A percentile compares a stretch with the other conserved stretches of the same genome.
These are phyloP conservation scores for Diorhabda elongata DNA, from an alignment of 1,140 invertebrate species.

Conservation along the genomic window DNA sequence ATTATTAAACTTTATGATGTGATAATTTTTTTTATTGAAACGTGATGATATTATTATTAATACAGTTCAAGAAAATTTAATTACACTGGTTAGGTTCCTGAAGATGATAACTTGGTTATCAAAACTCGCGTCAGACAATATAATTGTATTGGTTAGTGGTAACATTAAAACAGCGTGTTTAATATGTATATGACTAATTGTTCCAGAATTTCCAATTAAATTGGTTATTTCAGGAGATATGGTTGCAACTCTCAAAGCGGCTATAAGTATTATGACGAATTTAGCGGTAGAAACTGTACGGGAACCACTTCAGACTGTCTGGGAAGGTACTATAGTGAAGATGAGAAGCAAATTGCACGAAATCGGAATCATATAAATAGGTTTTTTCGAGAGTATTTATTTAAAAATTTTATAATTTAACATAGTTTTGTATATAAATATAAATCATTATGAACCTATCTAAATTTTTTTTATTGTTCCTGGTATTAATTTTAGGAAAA, in stretches of 20 bases:
- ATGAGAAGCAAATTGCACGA: slow-evolving; percentile 36
- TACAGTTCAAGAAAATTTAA: not conserved
- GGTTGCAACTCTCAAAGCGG: slow-evolving; percentile 35
- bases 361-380: slow-evolving; percentile 36
- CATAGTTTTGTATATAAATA: too few species aligned
- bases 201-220: not conserved
- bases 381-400: not conserved
- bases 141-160: not conserved
- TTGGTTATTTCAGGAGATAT: slow-evolving; percentile 30
- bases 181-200: too few species aligned
- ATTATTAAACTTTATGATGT: too few species aligned
- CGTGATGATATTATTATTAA: too few species aligned
- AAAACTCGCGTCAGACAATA: not conserved
- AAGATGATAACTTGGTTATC: too few species aligned
- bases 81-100: not conserved
- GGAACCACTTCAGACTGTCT: slow-evolving; percentile 37
- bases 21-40: too few species aligned
- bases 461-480: too few species aligned
- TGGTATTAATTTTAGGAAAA: too few species aligned
- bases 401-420: too few species aligned
- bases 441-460: too few species aligned
- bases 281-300: slow-evolving; percentile 31
- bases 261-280: slow-evolving; percentile 37
- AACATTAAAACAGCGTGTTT: too few species aligned
- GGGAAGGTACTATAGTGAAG: slow-evolving; percentile 37